Base-by-base conservation (phyloP, 2,113 vertebrate genomes). In the Pachyramphus minor region DNA sequence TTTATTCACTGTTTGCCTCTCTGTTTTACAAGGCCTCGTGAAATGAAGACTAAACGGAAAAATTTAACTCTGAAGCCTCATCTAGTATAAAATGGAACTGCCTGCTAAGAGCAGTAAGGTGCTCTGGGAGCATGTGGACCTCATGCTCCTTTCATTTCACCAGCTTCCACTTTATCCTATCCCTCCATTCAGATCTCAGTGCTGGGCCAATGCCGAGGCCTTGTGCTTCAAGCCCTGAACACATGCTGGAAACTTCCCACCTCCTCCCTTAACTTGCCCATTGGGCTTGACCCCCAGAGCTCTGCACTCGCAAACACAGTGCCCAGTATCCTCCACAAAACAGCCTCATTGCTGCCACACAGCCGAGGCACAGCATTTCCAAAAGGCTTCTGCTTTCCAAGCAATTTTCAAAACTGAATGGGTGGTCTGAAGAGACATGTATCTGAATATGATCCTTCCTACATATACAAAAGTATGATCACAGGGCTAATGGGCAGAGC, bases 1-100 rank as follows among this genome's bases (percentile, higher is more conserved):
- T 71, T 89, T 73, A 50, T 9, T 20, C 47, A 47, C 4, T 62
- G 22, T 30, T 68, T 58, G 44, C 25, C 16, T 42, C 63, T 39
- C 42, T 58, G 23, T 84, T 92, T 82, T 52, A 56, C 28, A 69
- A 90, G 30, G 23, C 45, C 45, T 88, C 56, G 28, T 2, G 2
- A 89, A 81, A 92, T 58, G n/a, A 84, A 89, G 73, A 59, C 59
- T 74, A 59, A 74, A 85, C 55, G n/a, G 30, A 67, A 92, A 68
- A 64, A 74, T 14, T 68, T 5, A 71, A 63, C 42, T 73, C 53
- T 24, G 55, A 95, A 83, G 69, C 42, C 52, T 62, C 68, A 53
- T 31, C n/a, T 45, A 25, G 30, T 10, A 12, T 23, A 37, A 47
- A 79, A 52, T 2, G 0, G 49, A 71, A 45, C 62, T 90, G 86